Conservation (phyloP, 2,797 vertebrate species). For the Molothrus ater region DNA sequence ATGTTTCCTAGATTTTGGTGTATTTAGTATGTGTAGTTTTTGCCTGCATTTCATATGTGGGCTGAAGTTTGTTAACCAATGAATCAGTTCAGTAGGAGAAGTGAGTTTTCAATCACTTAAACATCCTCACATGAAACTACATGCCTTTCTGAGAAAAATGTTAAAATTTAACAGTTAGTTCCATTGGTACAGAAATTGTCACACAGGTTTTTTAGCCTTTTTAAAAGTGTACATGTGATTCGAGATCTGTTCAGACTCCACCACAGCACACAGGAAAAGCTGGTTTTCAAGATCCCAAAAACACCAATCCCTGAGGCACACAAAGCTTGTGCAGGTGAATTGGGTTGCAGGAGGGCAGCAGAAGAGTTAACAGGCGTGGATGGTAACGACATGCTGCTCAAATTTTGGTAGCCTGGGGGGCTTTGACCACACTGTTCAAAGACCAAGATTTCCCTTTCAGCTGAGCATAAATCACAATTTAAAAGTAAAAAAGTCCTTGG, state of each 20-base stretch:
- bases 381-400: neutral
- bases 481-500: neutral
- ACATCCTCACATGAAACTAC: neutral
- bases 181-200: neutral
- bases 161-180: neutral
- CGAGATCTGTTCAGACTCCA: neutral
- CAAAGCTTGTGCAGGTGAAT: neutral
- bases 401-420: neutral
- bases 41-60: neutral
- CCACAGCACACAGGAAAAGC: neutral
- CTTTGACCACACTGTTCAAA: neutral
- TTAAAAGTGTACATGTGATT: neutral
- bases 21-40: neutral
- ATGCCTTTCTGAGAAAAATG: neutral
- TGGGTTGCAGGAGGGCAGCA: neutral
- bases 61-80: neutral
- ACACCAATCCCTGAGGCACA: neutral
- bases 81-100: neutral
- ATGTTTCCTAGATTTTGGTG: neutral
- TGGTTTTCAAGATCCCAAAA: neutral
- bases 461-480: neutral
- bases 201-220: neutral
- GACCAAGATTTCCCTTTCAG: neutral
- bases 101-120: neutral
- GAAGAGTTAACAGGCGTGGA: neutral